Evolutionary conservation across 2,113 vertebrate species (phyloP).

Genomic region (Tupaia chinensis): DNA sequence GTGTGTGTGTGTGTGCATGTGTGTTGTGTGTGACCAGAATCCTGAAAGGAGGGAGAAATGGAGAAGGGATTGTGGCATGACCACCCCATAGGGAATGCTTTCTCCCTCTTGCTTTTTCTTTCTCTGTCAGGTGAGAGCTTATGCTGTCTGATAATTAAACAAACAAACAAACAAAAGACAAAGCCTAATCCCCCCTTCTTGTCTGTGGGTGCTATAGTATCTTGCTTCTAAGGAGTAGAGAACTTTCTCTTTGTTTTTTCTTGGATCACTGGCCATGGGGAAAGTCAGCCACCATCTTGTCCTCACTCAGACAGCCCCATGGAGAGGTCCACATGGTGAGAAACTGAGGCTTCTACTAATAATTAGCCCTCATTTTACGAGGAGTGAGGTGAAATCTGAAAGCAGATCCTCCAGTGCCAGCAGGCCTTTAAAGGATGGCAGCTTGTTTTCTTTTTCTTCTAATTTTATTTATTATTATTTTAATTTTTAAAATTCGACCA

Average conservation of each 20-base stretch:
- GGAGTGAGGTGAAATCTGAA: neutral
- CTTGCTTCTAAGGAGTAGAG: neutral
- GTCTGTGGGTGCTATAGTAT: neutral
- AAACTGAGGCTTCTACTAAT: neutral
- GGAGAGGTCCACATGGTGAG: neutral
- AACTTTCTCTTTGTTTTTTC: neutral
- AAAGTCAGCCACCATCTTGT: neutral
- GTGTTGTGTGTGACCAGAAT: too few relatives aligned
- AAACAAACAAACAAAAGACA: neutral
- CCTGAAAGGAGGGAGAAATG: too few relatives aligned
- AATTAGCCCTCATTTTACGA: neutral
- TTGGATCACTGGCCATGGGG: neutral
- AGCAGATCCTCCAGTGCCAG: neutral
- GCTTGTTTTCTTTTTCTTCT: too few relatives aligned
- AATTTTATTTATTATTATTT: too few relatives aligned
- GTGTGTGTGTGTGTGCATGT: too few relatives aligned
- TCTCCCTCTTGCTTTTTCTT: too few relatives aligned
- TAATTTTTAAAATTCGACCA: too few relatives aligned
- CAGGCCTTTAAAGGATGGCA: neutral
- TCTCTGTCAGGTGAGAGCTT: too few relatives aligned
- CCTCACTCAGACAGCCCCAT: neutral
- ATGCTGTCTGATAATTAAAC: too few relatives aligned
- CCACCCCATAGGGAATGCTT: too few relatives aligned
- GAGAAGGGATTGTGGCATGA: too few relatives aligned
- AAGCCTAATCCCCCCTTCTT: neutral